phyloP scores from a whole-genome alignment of 2,113 vertebrate genomes.

The Microcebus lehilahytsara region DNA sequence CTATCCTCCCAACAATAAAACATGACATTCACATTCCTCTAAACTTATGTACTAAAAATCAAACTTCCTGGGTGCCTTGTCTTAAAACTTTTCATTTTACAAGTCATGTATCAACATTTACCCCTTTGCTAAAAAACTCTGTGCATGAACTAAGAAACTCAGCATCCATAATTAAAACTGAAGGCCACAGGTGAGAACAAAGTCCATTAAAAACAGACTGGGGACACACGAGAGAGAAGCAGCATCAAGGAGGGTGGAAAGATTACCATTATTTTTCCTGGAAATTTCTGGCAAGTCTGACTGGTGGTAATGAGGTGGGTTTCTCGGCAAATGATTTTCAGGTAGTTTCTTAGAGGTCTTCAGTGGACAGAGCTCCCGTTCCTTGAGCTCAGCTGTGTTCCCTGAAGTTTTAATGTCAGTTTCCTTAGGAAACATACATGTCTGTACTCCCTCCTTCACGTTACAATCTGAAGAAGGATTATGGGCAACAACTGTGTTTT shows the following conservation, averaged over 20 bases:
- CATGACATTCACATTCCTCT: background rate
- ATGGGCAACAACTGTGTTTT: conserved; percentile 79
- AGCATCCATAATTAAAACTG: background rate
- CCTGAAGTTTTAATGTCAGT: conserved; percentile 89
- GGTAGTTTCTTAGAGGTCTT: conserved; percentile 84
- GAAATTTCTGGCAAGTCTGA: conserved; percentile 81
- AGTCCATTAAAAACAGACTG: background rate
- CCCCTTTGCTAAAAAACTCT: background rate
- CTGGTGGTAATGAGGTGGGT: conserved; percentile 80
- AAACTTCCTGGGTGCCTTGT: background rate
- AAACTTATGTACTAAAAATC: background rate
- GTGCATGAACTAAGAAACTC: background rate
- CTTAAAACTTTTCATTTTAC: background rate
- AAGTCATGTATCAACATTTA: background rate
- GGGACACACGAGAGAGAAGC: background rate
- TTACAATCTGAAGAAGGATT: conserved; percentile 82
- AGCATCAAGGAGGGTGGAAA: background rate
- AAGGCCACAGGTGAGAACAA: background rate
- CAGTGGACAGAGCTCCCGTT: conserved; percentile 82
- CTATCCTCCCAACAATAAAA: background rate
- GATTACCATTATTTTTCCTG: conserved; percentile 84
- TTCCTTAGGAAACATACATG: conserved; percentile 99
- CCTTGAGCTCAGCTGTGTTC: conserved; percentile 84
- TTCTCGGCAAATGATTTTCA: conserved; percentile 83
- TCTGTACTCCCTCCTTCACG: conserved; percentile 83